Evolutionary conservation across 1,140 invertebrate species (phyloP), one percentile per base, ranked within the genome.

Genomic region (Nebria ingens): DNA sequence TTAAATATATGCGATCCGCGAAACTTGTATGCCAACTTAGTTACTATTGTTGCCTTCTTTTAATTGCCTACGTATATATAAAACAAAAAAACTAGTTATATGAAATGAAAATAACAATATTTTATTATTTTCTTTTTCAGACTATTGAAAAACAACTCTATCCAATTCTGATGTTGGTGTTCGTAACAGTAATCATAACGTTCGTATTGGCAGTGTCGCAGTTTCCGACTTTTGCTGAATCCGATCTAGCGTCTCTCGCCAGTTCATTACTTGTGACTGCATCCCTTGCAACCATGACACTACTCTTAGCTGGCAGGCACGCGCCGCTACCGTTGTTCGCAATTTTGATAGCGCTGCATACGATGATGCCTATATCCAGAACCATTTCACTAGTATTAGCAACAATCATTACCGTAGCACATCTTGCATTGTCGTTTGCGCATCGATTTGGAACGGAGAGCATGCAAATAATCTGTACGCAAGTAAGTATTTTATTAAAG

Each of bases 351-450:
- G 82, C 80, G 62, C 76, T 83, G 38, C 83, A 86, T 62, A 84
- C 83, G 45, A 85, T 85, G 82, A 74, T 86, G 69, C 83, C 83
- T 1, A 75, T 85, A 58, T 80, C 82, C 1, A 71, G 80, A 61
- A 68, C 77, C 1, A 76, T 84, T 38, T 77, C 83, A 1, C 64
- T 83, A 20, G 71, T 75, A 1, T 68, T 85, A 67, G 79, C 81
- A 0, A 68, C 74, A 1, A 70, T 79, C 6, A 71, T 84, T 53
- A 82, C 80, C 12, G 64, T 76, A 21, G 74, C 78, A 1, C 82
- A 85, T 67, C 64, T 82, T 49, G 73, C 69, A 2, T 63, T 76
- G 4, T 75, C 76, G 0, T 60, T 78, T n/a, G 71, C 69, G 2
- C 58, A 74, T 1, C 65, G 74, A 4, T 68, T 76, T 3, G 70